phyloP scores from a whole-genome alignment of 2,797 vertebrate species.

The Enteromius paludinosus region DNA sequence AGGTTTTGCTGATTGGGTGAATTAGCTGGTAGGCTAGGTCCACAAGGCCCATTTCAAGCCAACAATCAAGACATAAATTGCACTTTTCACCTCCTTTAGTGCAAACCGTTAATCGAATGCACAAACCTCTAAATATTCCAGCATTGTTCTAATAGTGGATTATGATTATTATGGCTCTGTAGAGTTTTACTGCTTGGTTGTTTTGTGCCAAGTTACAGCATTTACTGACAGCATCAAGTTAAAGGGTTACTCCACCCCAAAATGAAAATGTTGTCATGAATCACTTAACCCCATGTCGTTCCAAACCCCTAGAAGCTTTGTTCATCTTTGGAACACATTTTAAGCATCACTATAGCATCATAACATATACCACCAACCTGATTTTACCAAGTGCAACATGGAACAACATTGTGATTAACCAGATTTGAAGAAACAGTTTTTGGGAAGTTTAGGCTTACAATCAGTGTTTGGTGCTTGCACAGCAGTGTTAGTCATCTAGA shows the following conservation, averaged over 20 bases:
- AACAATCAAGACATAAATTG: slow-evolving; percentile 14
- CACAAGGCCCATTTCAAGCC: slow-evolving; percentile 8
- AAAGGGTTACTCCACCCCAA: background rate
- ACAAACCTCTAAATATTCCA: background rate
- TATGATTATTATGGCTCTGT: background rate
- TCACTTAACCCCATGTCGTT: too few species aligned
- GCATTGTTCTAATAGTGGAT: background rate
- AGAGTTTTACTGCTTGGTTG: background rate
- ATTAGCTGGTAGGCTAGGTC: slow-evolving; percentile 2
- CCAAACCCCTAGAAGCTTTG: too few species aligned
- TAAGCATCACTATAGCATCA: too few species aligned
- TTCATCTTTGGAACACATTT: background rate
- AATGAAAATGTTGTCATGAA: too few species aligned
- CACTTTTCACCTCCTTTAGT: slow-evolving; percentile 6
- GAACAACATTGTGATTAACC: too few species aligned
- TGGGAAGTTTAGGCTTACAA: too few species aligned
- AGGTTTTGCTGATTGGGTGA: slow-evolving; percentile 30
- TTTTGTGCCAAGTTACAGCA: background rate
- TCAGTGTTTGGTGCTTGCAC: too few species aligned
- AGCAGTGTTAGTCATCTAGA: too few species aligned
- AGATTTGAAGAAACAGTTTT: too few species aligned
- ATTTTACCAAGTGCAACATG: too few species aligned
- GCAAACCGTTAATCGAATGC: background rate
- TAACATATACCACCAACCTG: too few species aligned
- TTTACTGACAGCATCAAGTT: background rate